Base-by-base conservation (phyloP, 1,140 invertebrate species). In the Octopus bimaculoides region DNA sequence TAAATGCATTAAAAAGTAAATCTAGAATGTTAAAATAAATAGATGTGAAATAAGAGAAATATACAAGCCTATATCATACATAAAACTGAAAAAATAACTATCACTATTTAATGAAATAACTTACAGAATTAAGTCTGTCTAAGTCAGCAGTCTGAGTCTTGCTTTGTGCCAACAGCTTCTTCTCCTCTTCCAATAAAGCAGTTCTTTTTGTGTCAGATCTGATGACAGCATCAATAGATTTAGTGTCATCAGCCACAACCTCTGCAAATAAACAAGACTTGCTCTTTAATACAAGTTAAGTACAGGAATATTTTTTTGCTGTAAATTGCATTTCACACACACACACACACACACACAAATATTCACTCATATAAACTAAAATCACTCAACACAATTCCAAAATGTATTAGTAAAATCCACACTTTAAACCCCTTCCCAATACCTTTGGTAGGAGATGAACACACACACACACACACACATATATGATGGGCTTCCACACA, bases 151-250 rank as follows among this genome's bases (percentile, higher is more conserved):
- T 84, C 4, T 86, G 87, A n/a, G 83, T 83, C 91, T 89, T 88
- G 84, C 93, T 90, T 76, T 93, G 92, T 84, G 88, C 86, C 80
- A 97, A 95, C 74, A 99, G 91, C 69, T 87, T 83, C 84, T 95
- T 93, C 86, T 96, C 95, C 89, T 98, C 96, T 75, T 94, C 92
- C 54, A 98, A 87, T 66, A 99, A 90, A 81, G 93, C 92, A 83
- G 94, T 94, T 82, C 97, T 93, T 86, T 97, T 97, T 14, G 94
- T 94, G 91, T 99, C 97, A 0, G 97, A 95, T 82, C 96, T 96
- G 0, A 99, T 89, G 7, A 99, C 95, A 12, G 96, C 95, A 85
- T 98, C 94, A 12, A 99, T 96, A 66, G 98, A 96, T 8, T 95
- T 93, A 7, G 94, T 94, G 82, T 96, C 94, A 90, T 98, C 97